phyloP scores from a whole-genome alignment of 2,797 vertebrate genomes.

The Lycodopsis pacificus region DNA sequence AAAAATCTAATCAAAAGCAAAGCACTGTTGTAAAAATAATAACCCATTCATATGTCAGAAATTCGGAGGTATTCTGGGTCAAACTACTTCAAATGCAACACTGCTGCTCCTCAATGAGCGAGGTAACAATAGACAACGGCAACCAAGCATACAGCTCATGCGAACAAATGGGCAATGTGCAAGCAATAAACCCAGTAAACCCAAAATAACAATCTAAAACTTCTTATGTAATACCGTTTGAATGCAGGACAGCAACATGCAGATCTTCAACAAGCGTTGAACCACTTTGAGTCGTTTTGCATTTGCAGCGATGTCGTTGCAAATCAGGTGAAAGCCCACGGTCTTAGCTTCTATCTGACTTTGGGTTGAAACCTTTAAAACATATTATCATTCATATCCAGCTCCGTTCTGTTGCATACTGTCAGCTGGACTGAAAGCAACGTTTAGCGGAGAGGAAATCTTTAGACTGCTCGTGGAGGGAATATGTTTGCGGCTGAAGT shows the following conservation, averaged over 20 bases:
- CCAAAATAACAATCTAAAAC: neutral
- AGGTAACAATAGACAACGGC: neutral
- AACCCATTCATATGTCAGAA: neutral
- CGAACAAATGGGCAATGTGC: no score
- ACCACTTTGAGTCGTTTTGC: neutral
- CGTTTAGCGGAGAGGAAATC: constrained; percentile 15
- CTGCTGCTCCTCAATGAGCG: neutral
- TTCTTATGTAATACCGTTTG: neutral
- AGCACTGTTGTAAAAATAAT: constrained; percentile 7
- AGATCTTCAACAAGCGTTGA: neutral
- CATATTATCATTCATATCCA: neutral
- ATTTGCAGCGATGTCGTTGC: neutral
- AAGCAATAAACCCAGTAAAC: neutral
- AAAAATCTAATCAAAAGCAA: constrained; percentile 18
- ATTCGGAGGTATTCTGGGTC: neutral
- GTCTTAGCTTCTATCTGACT: no score
- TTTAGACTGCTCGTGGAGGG: constrained; percentile 5
- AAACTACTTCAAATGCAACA: neutral
- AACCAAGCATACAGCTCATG: neutral
- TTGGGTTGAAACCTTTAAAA: no score
- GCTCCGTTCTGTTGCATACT: neutral
- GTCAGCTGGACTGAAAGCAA: neutral
- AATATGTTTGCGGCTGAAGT: neutral
- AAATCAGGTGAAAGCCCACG: neutral
- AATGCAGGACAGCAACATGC: neutral